Evolutionary conservation across 1,140 invertebrate species (phyloP), one percentile per base, ranked within the genome.

Genomic region (Drosophila serrata): DNA sequence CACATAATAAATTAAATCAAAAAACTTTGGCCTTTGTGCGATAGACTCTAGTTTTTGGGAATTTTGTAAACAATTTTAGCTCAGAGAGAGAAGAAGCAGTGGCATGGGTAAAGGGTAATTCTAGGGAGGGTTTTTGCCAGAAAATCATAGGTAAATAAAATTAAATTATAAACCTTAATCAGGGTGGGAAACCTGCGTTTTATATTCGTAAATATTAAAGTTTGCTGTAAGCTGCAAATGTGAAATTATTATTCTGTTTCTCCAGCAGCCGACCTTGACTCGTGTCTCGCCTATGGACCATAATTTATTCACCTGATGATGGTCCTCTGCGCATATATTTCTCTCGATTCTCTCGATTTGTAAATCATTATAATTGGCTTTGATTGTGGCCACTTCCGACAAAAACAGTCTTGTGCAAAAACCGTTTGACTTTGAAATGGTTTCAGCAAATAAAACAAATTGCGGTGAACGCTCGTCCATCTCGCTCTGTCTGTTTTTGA

Each of bases 401-500:
- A 37, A 75, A 40, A 62, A 31, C 57, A 40, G 64, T 58, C 51
- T 70, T 70, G 51, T 42, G 65, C 68, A 22, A 76, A n/a, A 79
- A 62, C 53, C 55, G 53, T 80, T 62, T 59, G 62, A 75, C 74
- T 76, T 76, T 76, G 74, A 80, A 56, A 68, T 43, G 19, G 31
- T 29, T 56, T 76, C 15, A 27, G 22, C 2, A 60, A 69, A 77
- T 43, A 75, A 42, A 60, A 55, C 45, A 62, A 69, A 56, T 70
- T 55, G 63, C 63, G 37, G 40, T 39, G 67, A 35, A 15, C 33
- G 27, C 58, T 48, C 58, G 48, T 63, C 27, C 64, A 63, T 59
- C 70, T 56, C 45, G 37, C 48, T 62, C 46, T 56, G 75, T 81
- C 78, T 86, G 67, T 82, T 87, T 80, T 77, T 80, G 69, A 87